Conservation (phyloP, 1,140 invertebrate genomes). For the Diploscapter pachys region DNA sequence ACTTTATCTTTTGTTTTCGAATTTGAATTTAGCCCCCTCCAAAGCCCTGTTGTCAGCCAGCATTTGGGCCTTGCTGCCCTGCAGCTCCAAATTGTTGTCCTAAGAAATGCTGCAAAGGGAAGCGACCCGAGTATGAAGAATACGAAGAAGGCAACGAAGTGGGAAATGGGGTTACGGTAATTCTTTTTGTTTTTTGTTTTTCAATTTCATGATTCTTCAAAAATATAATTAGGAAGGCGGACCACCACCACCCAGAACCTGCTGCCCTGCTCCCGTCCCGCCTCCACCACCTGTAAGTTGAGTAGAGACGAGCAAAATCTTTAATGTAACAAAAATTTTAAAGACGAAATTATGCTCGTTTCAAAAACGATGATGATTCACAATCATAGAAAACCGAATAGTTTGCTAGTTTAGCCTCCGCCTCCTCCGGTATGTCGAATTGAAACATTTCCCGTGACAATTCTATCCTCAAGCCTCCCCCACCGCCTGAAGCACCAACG, state of each 20-base stretch:
- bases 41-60: slow-evolving; percentile 47
- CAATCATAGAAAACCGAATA: too few species aligned
- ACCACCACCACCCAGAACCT: slow-evolving; percentile 37
- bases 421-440: too few species aligned
- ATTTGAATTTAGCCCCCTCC: slow-evolving; percentile 31
- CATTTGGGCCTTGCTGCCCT: slow-evolving; percentile 46
- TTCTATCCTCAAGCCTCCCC: background rate
- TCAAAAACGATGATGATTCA: too few species aligned
- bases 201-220: too few species aligned
- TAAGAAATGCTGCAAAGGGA: slow-evolving; percentile 39
- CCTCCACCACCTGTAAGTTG: slow-evolving; percentile 18
- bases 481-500: slow-evolving; percentile 39
- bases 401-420: too few species aligned
- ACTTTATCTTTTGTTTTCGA: too few species aligned
- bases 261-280: slow-evolving; percentile 41
- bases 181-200: too few species aligned
- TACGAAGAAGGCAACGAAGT: slow-evolving; percentile 27
- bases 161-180: slow-evolving; percentile 5
- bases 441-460: too few species aligned
- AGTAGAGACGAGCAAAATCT: too few species aligned
- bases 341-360: too few species aligned
- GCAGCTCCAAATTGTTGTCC: slow-evolving; percentile 46
- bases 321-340: too few species aligned
- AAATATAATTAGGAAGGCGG: slow-evolving; percentile 5
- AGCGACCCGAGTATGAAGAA: slow-evolving; percentile 45